Evolutionary conservation across 1,140 invertebrate species (phyloP), one percentile per base, ranked within the genome.

Genomic region (Pentalonia nigronervosa): DNA sequence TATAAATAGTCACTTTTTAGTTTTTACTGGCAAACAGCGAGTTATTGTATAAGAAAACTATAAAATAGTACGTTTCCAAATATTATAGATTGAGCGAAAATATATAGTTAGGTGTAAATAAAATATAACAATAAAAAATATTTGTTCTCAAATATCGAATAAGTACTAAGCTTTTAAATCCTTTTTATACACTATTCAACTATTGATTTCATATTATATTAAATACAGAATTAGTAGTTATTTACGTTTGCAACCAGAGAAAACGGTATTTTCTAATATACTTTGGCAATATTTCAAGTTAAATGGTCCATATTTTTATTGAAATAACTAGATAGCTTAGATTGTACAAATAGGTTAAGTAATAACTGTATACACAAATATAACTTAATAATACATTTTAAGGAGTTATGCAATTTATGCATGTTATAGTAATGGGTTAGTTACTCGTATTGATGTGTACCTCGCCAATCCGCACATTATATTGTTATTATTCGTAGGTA

Each of bases 221-320:
- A n/a, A n/a, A 76, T 76, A 76, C 60, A 76, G n/a, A 67, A 76
- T 1, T 76, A 76, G n/a, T 76, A n/a, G 30, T 30, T 76, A 76
- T 76, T 76, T 76, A 76, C n/a, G 60, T 76, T 76, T 76, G 60
- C 14, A 76, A 76, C 17, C 60, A 30, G n/a, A 76, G 60, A 17
- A 76, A 76, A 76, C n/a, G 4, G 60, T n/a, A 76, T 76, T 76
- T 76, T 50, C 41, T 88, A 53, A 88, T 88, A 50, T 88, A 88
- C 47, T 88, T 88, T 88, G 87, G 87, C 87, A 88, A 53, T 50
- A 50, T 88, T 88, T 50, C 87, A 50, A 88, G n/a, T 34, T 88
- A 36, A 34, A 88, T 50, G 48, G 48, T 50, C 30, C 53, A 36
- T 0, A 53, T 50, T 47, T 87, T 87, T 30, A 34, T 88, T 34